Base-by-base conservation (phyloP, 2,797 vertebrate genomes). In the Melanotaenia maccullochi region DNA sequence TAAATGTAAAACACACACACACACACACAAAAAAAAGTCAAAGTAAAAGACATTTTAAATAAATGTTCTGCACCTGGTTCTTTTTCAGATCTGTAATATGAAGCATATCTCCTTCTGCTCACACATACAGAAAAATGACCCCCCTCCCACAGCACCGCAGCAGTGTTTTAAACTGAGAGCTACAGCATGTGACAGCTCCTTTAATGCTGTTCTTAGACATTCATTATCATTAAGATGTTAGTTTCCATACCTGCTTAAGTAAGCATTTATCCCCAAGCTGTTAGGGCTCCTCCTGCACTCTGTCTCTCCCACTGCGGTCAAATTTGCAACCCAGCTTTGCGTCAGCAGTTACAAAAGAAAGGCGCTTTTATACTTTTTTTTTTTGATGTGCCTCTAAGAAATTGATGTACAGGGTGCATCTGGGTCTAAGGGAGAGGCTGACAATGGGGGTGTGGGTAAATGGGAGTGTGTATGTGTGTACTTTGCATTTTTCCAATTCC, bases 201-300 rank as follows among this genome's bases (percentile, higher is more conserved):
- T 76, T 83, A 87, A 86, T 78, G 85, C 57, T 71, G 68, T 75
- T 86, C 72, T 82, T 65, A 87, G 78, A 83, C 84, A 85, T 92
- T 90, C 86, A 89, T 91, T 88, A 89, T 89, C 87, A 89, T 90
- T 90, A 90, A 90, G 79, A 86, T 84, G 84, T 75, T 85, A 73
- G 69, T 90, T 85, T 82, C 78, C 40, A 51, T 78, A 79, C 71
- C 77, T 92, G 85, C 82, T 84, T 87, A 73, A 73, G 82, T 87
- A 84, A 90, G 90, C 86, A 84, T 88, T 90, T 88, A 85, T 84
- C 67, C 75, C 72, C 54, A 42, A 71, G 83, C 85, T 88, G 76
- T 82, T 80, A 60, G 72, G 67, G 81, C 82, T 78, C 58, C 60
- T n/a, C 47, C 58, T 66, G 32, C 38, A 18, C 62, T 22, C 35